phyloP scores from a whole-genome alignment of 1,140 invertebrate species.

The Rhagoletis pomonella region DNA sequence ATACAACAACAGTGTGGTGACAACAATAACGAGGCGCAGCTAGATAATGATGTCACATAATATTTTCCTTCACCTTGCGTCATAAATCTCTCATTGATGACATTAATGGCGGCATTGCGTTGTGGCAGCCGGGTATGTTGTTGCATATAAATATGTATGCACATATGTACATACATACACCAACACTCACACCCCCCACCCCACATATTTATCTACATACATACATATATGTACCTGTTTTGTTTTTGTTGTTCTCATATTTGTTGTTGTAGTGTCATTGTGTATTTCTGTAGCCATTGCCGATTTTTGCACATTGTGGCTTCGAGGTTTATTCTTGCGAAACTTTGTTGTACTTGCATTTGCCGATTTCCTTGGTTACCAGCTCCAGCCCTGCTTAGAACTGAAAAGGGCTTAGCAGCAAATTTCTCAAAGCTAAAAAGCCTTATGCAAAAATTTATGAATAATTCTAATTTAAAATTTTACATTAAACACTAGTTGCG shows the following conservation, averaged over 20 bases:
- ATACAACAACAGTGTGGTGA: not conserved
- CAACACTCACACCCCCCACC: no score
- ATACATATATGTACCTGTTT: not conserved
- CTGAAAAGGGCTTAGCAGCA: no score
- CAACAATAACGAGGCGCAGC: conserved; percentile 5
- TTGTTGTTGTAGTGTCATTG: not conserved
- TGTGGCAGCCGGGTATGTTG: not conserved
- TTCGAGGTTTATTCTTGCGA: not conserved
- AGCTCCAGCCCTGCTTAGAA: no score
- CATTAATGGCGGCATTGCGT: conserved; percentile 56
- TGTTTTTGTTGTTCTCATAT: not conserved
- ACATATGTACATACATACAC: not conserved
- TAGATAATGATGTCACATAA: conserved; percentile 52
- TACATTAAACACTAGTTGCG: no score
- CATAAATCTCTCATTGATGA: conserved; percentile 60
- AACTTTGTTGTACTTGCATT: not conserved
- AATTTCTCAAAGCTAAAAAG: no score
- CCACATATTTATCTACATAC: not conserved
- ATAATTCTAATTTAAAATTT: no score
- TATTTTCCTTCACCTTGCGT: conserved; percentile 57
- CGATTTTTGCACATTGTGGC: not conserved
- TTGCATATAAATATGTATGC: not conserved
- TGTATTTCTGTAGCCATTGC: conserved; percentile 29
- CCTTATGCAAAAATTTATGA: no score
- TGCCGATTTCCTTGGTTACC: not conserved